These are phyloP conservation scores for Eleginops maclovinus DNA, from an alignment of 2,113 vertebrate species.

Conservation along the genomic window DNA sequence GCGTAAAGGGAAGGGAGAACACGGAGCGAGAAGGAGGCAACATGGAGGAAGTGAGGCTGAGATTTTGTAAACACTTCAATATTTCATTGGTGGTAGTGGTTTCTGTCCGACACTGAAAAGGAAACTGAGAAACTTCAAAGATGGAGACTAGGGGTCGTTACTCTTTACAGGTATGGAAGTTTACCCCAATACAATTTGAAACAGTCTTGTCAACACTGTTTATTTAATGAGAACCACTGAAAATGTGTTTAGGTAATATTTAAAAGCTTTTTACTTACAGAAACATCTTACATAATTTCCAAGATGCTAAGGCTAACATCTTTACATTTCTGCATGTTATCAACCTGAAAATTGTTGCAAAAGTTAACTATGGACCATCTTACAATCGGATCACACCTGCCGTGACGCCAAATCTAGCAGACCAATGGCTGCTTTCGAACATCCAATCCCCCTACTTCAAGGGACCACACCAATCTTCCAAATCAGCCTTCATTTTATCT, in stretches of 20 bases:
- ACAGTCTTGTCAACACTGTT: not conserved
- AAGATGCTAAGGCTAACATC: too few species aligned
- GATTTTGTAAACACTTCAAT: conserved; percentile 67
- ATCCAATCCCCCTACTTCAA: too few species aligned
- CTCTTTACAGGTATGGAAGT: not conserved
- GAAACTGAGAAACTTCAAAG: not conserved
- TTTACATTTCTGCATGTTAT: too few species aligned
- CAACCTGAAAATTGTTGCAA: too few species aligned
- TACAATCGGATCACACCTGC: too few species aligned
- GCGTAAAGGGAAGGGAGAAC: conserved; percentile 61
- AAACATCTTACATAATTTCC: too few species aligned
- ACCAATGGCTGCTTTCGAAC: too few species aligned
- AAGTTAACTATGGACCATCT: too few species aligned
- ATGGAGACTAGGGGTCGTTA: not conserved
- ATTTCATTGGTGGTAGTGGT: conserved; percentile 46
- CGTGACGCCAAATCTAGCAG: too few species aligned
- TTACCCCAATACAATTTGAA: not conserved
- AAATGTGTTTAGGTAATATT: not conserved
- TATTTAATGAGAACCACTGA: not conserved
- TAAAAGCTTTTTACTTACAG: too few species aligned
- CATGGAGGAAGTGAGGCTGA: conserved; percentile 17
- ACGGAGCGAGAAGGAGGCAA: conserved; percentile 35
- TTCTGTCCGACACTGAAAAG: conserved; percentile 28
- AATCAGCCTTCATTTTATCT: too few species aligned
- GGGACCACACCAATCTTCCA: too few species aligned